Base-by-base conservation (phyloP, 2,888 invertebrate species). In the Eubasilissa splendida region DNA sequence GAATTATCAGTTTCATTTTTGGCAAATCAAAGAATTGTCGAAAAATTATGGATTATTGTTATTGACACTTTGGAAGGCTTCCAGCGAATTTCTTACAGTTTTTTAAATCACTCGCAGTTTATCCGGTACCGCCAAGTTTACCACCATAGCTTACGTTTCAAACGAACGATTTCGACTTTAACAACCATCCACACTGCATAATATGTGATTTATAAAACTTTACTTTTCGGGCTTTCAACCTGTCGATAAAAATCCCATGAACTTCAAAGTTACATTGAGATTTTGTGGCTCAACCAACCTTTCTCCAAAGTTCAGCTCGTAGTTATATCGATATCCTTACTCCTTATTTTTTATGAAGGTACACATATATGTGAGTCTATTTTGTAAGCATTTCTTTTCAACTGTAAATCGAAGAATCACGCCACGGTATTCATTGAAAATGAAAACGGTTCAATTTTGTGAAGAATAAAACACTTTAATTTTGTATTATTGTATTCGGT, bases 221-320 rank as follows among this genome's bases (percentile, higher is more conserved):
- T 33, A 33, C 42, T 63, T 33, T 31, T 22, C 63, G 63, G 33
- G 63, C 63, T 63, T 12, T 33, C 63, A 33, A 33, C 33, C 63
- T 63, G 63, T 63, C 63, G 42, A 63, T 63, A 63, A 63, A 63
- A 63, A 63, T 63, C 63, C 63, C 31, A 63, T 63, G 42, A 63
- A 63, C 63, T 33, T 33, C 63, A 33, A 11, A 33, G 12, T 33
- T 63, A 63, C 31, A 10, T 63, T 12, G 31, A 33, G 31, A 63
- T 63, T 63, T 42, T 42, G 42, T 42, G 42, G 42, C 42, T 42
- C 42, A 5, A 7, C 42, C 42, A 4, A 42, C 42, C 42, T 42
- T 42, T 42, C 42, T 42, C 42, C 42, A 42, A 42, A 42, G 42
- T 42, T 42, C 7, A 42, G 4, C 42, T 42, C 42, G 4, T 22